Conservation (phyloP, 2,113 vertebrate genomes). For the Perca flavescens region DNA sequence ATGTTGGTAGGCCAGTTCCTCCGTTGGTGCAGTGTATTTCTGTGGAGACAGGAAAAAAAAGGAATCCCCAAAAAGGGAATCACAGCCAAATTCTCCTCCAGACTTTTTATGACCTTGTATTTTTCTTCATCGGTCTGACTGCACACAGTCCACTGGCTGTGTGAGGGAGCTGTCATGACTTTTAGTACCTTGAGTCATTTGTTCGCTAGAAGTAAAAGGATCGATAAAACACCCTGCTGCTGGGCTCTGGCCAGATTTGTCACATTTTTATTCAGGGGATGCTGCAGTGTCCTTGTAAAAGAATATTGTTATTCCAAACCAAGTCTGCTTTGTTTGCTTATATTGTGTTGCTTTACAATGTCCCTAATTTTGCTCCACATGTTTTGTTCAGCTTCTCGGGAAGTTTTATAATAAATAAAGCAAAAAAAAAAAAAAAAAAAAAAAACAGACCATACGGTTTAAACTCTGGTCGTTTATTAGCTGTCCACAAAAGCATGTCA, state of each 20-base stretch:
- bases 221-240: constrained; percentile 26
- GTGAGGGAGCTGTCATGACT: constrained; percentile 21
- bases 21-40: neutral
- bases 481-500: constrained; percentile 81
- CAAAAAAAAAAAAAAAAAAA: neutral
- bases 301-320: neutral
- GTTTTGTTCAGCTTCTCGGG: neutral
- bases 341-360: neutral
- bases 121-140: constrained; percentile 38
- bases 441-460: constrained; percentile 15
- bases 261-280: constrained; percentile 14
- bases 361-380: neutral
- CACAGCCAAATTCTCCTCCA: neutral
- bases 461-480: constrained; percentile 80
- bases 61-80: neutral
- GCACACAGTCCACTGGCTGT: constrained; percentile 25
- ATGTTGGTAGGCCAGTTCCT: neutral
- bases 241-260: constrained; percentile 25
- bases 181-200: constrained; percentile 39
- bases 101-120: constrained; percentile 26
- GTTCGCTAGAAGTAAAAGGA: neutral
- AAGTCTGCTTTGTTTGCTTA: neutral
- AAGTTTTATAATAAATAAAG: neutral
- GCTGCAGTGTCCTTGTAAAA: constrained; percentile 20
- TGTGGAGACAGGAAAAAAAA: neutral